Evolutionary conservation across 2,113 vertebrate species (phyloP).

Genomic region (Australoheros scitulus): DNA sequence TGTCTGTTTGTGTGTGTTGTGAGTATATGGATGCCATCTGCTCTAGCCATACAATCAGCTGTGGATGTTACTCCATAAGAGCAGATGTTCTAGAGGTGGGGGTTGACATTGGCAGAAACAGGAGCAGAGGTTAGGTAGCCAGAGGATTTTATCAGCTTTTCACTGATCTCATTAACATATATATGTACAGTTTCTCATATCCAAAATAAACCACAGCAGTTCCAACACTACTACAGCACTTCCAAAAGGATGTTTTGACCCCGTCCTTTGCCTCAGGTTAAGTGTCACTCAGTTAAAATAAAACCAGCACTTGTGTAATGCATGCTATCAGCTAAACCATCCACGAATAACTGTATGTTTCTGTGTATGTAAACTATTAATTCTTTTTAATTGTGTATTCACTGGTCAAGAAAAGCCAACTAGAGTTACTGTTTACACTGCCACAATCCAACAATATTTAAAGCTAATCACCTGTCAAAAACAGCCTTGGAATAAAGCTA

Average conservation of each 20-base stretch:
- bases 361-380: background rate
- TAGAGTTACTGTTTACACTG: background rate
- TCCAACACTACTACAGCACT: background rate
- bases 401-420: background rate
- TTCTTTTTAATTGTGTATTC: background rate
- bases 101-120: conserved; percentile 47
- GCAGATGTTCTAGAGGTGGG: conserved; percentile 60
- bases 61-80: conserved; percentile 35
- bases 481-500: background rate
- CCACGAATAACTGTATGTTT: background rate
- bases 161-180: conserved; percentile 27
- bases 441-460: background rate
- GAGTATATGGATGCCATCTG: conserved; percentile 47
- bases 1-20: background rate
- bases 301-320: background rate
- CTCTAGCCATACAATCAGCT: conserved; percentile 27
- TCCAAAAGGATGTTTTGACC: background rate
- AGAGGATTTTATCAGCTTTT: conserved; percentile 18
- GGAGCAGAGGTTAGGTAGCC: conserved; percentile 35
- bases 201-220: background rate
- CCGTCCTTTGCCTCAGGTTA: background rate
- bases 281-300: background rate
- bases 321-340: background rate
- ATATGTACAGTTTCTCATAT: fast-evolving
- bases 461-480: background rate